phyloP scores from a whole-genome alignment of 2,797 vertebrate species.

The Avahi laniger region DNA sequence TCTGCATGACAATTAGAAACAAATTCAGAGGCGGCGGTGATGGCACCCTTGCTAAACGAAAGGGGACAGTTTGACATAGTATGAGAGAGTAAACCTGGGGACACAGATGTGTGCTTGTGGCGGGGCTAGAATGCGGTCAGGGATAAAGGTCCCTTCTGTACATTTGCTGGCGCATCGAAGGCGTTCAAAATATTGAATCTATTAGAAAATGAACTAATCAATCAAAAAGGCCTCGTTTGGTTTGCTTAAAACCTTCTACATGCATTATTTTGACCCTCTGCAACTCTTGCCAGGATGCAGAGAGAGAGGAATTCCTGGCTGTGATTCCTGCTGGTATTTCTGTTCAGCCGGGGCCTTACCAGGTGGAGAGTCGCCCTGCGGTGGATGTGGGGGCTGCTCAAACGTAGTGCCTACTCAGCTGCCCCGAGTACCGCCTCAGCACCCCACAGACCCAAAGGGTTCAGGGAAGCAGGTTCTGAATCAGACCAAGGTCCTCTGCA shows the following conservation, averaged over 20 bases:
- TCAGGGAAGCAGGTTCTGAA: background rate
- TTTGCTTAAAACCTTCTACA: background rate
- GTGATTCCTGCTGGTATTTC: background rate
- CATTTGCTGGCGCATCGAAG: background rate
- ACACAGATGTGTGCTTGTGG: fast-evolving
- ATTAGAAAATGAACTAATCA: background rate
- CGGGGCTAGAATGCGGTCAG: background rate
- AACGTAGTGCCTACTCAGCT: background rate
- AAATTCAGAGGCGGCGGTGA: background rate
- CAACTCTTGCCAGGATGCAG: background rate
- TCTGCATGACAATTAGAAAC: background rate
- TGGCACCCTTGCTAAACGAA: background rate
- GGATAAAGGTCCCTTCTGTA: background rate
- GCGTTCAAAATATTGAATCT: background rate
- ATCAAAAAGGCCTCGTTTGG: background rate
- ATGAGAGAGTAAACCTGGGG: background rate
- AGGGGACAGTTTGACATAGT: background rate
- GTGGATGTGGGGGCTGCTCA: background rate
- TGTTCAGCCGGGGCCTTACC: background rate
- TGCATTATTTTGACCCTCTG: background rate
- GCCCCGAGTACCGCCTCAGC: background rate
- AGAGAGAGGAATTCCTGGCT: background rate
- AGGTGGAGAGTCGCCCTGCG: background rate
- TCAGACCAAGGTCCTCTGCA: fast-evolving
- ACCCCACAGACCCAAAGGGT: background rate